Percentiles rank a stretch among this genome's conserved stretches.
phyloP scores from a whole-genome alignment of 23 tunicate species.

The Aplidium turbinatum region DNA sequence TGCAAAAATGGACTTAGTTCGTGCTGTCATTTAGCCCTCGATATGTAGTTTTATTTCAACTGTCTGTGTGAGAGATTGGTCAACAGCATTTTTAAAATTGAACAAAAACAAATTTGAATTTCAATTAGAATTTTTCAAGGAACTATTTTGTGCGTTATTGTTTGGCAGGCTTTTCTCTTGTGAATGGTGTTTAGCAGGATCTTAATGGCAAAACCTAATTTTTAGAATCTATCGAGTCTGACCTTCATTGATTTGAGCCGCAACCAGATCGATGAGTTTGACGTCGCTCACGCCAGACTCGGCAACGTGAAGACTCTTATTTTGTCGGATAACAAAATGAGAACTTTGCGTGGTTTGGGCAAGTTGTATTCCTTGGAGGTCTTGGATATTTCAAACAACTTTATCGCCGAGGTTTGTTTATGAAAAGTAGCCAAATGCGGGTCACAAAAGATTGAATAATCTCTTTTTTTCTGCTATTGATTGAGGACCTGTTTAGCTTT shows the following conservation, averaged over 20 bases:
- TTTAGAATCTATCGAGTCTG: slow-evolving; percentile 29
- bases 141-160: background rate
- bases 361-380: slow-evolving; percentile 21
- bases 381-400: slow-evolving; percentile 18
- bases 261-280: slow-evolving; percentile 20
- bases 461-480: too few species aligned
- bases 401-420: slow-evolving; percentile 28
- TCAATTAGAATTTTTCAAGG: background rate
- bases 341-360: slow-evolving; percentile 22
- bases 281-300: slow-evolving; percentile 35
- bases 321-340: slow-evolving; percentile 29
- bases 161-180: background rate
- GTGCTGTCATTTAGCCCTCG: too few species aligned
- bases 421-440: too few species aligned
- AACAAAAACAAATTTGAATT: background rate
- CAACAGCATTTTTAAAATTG: background rate
- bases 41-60: too few species aligned
- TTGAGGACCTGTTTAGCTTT: too few species aligned
- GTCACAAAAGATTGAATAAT: too few species aligned
- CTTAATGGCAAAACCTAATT: too few species aligned
- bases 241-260: slow-evolving; percentile 42
- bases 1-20: too few species aligned
- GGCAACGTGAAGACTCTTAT: slow-evolving; percentile 47
- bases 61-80: too few species aligned
- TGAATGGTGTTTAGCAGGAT: too few species aligned